Conservation (phyloP, 2,888 invertebrate genomes). For the Strigamia transsilvanica region DNA sequence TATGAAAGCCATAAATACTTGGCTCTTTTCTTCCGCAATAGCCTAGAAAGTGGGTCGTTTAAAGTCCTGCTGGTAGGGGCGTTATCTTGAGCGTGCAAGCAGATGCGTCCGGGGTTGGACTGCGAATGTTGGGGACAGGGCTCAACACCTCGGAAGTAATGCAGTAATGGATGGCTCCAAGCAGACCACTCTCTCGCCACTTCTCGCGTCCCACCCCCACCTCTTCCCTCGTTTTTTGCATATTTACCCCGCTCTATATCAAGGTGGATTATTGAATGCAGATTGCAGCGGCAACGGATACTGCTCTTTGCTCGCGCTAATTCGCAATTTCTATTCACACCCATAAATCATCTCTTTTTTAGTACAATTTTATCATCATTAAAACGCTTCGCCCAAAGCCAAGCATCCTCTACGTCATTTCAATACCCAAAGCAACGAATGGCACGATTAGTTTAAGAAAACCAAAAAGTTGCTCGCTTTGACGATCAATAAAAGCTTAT, state of each 20-base stretch:
- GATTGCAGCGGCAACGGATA: conserved; percentile 16
- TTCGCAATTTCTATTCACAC: conserved; percentile 28
- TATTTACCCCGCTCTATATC: conserved; percentile 20
- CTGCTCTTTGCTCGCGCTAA: conserved; percentile 23
- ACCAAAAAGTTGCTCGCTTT: neutral
- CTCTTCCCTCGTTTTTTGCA: neutral
- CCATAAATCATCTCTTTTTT: conserved; percentile 11
- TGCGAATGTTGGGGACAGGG: conserved; percentile 42
- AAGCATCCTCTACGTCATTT: conserved; percentile 13
- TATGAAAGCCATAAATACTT: conserved; percentile 39
- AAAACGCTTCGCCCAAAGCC: conserved; percentile 4
- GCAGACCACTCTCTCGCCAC: conserved; percentile 16
- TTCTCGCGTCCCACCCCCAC: neutral
- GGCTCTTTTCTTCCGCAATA: conserved; percentile 44
- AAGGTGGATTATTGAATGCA: conserved; percentile 33
- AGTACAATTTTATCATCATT: conserved; percentile 33
- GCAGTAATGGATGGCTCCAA: conserved; percentile 40
- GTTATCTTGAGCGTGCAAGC: conserved; percentile 40
- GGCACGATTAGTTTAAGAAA: neutral
- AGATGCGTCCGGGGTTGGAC: conserved; percentile 44
- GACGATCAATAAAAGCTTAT: neutral
- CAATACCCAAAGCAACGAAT: neutral
- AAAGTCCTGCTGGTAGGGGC: conserved; percentile 39
- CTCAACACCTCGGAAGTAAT: conserved; percentile 44
- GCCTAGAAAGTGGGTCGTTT: conserved; percentile 44